phyloP scores from a whole-genome alignment of 2,797 vertebrate species.

The Cyclura pinguis region DNA sequence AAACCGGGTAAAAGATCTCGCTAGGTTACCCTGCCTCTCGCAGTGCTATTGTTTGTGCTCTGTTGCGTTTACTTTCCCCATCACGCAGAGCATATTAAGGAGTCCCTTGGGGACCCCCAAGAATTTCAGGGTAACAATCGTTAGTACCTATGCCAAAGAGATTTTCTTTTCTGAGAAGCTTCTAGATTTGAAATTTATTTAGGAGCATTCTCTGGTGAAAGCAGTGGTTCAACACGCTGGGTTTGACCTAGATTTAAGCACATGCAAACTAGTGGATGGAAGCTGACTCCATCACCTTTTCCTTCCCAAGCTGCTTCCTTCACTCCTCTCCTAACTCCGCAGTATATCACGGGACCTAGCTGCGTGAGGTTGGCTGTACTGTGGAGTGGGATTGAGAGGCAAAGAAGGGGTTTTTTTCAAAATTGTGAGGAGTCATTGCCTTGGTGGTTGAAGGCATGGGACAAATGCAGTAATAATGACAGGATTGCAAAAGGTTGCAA shows the following conservation, averaged over 20 bases:
- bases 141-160: constrained; percentile 8
- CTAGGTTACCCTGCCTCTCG: no score
- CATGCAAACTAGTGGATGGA: background rate
- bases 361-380: background rate
- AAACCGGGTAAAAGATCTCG: no score
- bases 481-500: background rate
- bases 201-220: background rate
- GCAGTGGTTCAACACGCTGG: background rate
- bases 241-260: background rate
- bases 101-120: no score
- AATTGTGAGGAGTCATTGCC: background rate
- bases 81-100: no score
- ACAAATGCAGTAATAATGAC: background rate
- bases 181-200: background rate
- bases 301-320: no score
- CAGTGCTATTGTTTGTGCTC: no score
- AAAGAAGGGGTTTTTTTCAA: background rate
- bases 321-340: background rate
- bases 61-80: no score
- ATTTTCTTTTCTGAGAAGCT: background rate
- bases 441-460: background rate
- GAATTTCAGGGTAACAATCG: no score
- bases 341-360: background rate
- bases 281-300: no score
- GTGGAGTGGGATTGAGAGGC: background rate